phyloP scores from a whole-genome alignment of 2,797 vertebrate species.

The Myiotriccus ornatus region DNA sequence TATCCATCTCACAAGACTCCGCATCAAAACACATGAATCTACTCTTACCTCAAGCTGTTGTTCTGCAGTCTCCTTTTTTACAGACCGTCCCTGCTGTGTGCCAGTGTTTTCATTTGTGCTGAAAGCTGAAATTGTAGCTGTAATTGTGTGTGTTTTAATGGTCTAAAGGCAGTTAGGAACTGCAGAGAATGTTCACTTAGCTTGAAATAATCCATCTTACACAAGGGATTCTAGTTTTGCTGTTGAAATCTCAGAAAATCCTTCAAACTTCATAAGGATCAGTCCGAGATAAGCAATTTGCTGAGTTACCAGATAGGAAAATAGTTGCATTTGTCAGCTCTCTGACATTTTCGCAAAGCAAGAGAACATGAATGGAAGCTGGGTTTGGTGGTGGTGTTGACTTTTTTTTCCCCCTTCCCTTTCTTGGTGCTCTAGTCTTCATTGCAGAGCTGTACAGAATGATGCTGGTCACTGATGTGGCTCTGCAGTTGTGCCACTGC shows the following conservation, averaged over 20 bases:
- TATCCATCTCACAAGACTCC: background rate
- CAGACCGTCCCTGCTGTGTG: background rate
- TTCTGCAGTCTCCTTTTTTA: background rate
- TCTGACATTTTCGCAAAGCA: background rate
- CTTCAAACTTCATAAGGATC: background rate
- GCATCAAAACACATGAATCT: background rate
- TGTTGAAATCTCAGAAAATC: background rate
- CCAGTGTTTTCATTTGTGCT: background rate
- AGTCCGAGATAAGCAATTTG: background rate
- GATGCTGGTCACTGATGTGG: background rate
- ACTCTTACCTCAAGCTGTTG: background rate
- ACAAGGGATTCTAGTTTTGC: background rate
- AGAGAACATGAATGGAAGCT: background rate
- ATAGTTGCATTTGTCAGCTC: background rate
- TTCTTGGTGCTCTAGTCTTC: background rate
- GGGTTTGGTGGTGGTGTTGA: background rate
- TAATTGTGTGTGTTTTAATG: background rate
- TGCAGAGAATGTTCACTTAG: background rate
- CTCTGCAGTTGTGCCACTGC: background rate
- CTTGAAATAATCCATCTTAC: background rate
- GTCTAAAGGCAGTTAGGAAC: background rate
- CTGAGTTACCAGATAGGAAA: background rate
- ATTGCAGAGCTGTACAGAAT: background rate
- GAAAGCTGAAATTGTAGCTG: background rate
- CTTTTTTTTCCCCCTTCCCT: rapidly evolving